These are phyloP conservation scores for Oxyura jamaicensis DNA, from an alignment of 2,113 vertebrate species.

Conservation along the genomic window DNA sequence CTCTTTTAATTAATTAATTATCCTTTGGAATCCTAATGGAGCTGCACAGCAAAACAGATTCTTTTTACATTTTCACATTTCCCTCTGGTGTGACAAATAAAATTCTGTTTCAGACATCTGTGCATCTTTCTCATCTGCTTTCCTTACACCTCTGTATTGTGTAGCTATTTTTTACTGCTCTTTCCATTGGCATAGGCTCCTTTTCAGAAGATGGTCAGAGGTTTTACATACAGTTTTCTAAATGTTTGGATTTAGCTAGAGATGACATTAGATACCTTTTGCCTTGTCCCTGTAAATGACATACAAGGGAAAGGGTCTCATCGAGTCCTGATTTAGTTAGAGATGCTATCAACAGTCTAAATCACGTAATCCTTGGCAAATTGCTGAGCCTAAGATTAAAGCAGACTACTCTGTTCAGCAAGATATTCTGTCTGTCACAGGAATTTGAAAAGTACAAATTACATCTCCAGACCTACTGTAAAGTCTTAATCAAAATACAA, in stretches of 20 bases:
- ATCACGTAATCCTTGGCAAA: conserved; percentile 22
- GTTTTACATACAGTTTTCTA: not conserved
- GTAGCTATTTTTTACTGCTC: not conserved
- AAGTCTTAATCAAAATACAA: conserved; percentile 34
- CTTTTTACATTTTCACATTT: not conserved
- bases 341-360: not conserved
- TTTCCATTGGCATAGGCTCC: not conserved
- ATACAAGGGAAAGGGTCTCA: not conserved
- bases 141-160: not conserved
- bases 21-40: not conserved
- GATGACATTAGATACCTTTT: not conserved
- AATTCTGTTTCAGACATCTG: not conserved
- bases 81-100: not conserved
- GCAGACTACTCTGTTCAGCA: conserved; percentile 10
- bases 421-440: not conserved
- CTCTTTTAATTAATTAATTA: not conserved
- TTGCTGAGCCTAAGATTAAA: conserved; percentile 37
- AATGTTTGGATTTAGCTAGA: not conserved
- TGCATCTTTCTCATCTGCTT: not conserved
- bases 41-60: not conserved
- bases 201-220: not conserved
- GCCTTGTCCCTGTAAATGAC: not conserved
- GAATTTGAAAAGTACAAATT: conserved; percentile 4
- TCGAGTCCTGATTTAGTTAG: conserved; percentile 2
- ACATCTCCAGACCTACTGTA: not conserved